Conservation (phyloP, 2,888 invertebrate species). For the Mythimna lalbum region DNA sequence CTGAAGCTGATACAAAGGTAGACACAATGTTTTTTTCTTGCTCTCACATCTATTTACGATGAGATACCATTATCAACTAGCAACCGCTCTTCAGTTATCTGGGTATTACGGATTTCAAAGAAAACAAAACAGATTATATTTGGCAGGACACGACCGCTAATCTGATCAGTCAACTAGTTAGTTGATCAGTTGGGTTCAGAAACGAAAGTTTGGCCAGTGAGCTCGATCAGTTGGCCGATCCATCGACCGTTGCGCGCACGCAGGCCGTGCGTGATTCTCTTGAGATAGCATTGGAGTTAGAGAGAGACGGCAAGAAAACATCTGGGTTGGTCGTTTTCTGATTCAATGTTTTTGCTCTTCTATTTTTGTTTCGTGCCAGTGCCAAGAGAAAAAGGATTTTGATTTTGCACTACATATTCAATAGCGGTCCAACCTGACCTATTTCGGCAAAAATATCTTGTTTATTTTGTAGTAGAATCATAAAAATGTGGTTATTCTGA, state of each 20-base stretch:
- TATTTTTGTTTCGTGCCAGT: slow-evolving; percentile 61
- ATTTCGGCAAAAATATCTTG: slow-evolving; percentile 30
- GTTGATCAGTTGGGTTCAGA: slow-evolving; percentile 26
- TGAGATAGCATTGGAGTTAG: slow-evolving; percentile 62
- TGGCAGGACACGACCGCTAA: slow-evolving; percentile 48
- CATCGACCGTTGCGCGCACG: slow-evolving; percentile 69
- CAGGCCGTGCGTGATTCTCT: slow-evolving; percentile 69
- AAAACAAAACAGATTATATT: slow-evolving; percentile 53
- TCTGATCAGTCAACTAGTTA: slow-evolving; percentile 41
- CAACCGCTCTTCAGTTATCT: slow-evolving; percentile 39
- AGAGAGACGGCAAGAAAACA: slow-evolving; percentile 78
- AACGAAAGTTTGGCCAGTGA: slow-evolving; percentile 48
- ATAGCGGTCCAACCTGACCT: slow-evolving; percentile 50
- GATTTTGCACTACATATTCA: slow-evolving; percentile 45
- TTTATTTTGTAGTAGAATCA: slow-evolving; percentile 14
- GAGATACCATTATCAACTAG: slow-evolving; percentile 47
- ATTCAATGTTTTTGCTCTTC: slow-evolving; percentile 68
- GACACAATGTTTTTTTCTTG: slow-evolving; percentile 14
- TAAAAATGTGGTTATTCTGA: neutral
- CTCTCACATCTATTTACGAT: slow-evolving; percentile 29
- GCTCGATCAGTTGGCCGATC: slow-evolving; percentile 51
- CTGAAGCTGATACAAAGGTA: slow-evolving; percentile 25
- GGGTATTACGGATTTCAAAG: slow-evolving; percentile 43
- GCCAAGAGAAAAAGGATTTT: slow-evolving; percentile 63
- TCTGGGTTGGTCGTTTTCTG: slow-evolving; percentile 72